Evolutionary conservation across 2,113 vertebrate species (phyloP), one percentile per base, ranked within the genome.

Genomic region (Reinhardtius hippoglossoides): DNA sequence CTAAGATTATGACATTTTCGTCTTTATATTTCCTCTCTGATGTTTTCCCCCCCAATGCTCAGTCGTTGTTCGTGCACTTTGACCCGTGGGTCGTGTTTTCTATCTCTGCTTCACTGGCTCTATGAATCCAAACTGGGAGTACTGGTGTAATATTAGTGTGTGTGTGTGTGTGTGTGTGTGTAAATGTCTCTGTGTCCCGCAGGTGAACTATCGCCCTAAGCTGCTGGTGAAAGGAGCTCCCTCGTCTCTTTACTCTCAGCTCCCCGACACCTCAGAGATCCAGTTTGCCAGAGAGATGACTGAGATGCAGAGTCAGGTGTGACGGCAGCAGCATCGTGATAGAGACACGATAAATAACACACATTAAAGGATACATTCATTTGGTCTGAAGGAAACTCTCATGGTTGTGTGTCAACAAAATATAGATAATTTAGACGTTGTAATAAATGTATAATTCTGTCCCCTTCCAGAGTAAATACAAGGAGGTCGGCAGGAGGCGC

Each of bases 391-490:
- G 24, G 24, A 24, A 24, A 24, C 24, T 24, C 24, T 24, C 24
- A 24, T 24, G 24, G 31, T 31, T 31, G 31, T 31, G 1, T 31
- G 31, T 31, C 6, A 31, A 31, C 31, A 31, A 31, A 31, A 31
- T 31, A 31, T 5, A 31, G 31, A 31, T 7, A 31, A 31, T 7
- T 7, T 7, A 31, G 31, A 31, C 6, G 31, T 31, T 31, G 6
- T 31, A 31, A 31, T 31, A 31, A 31, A 31, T 31, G 15, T 18
- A 7, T 18, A 6, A 0, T 1, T 56, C 9, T 56, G 54, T 80
- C 9, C 1, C 13, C 6, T 54, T 2, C 62, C 60, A 98, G 97
- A 93, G 94, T 55, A 97, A 96, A 70, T 99, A 99, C 81, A 97
- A 96, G 89, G 95, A 95, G 67, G 93, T 82, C 62, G 85, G 93